phyloP scores from a whole-genome alignment of 2,113 vertebrate species.

The Cyphomyrus discorhynchus region DNA sequence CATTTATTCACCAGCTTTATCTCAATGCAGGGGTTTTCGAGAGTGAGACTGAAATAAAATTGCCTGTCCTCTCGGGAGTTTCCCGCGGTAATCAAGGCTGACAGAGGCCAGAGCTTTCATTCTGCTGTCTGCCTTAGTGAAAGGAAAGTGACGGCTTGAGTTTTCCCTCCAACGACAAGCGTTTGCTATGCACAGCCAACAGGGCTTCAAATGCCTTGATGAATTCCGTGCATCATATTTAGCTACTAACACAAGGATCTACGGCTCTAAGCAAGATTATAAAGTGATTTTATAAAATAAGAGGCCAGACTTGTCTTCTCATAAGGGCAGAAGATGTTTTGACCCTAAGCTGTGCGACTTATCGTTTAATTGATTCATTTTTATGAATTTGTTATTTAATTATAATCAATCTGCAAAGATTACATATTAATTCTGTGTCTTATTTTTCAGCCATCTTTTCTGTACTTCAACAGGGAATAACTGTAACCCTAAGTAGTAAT shows the following conservation, averaged over 20 bases:
- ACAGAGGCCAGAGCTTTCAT: not conserved
- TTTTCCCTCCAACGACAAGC: not conserved
- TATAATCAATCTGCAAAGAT: not conserved
- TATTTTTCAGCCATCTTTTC: not conserved
- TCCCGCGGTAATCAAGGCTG: slow-evolving; percentile 12
- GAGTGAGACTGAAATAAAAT: not conserved
- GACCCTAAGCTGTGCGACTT: not conserved
- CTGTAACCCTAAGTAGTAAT: not conserved
- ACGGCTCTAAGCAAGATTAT: not conserved
- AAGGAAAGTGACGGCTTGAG: not conserved
- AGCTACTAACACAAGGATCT: not conserved
- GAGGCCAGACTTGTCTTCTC: not conserved
- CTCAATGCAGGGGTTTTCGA: not conserved
- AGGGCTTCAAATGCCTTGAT: not conserved
- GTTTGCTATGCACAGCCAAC: not conserved
- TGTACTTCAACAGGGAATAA: not conserved
- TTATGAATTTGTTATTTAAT: not conserved
- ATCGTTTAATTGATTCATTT: not conserved
- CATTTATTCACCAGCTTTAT: not conserved
- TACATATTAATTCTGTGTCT: not conserved
- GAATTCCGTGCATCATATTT: not conserved
- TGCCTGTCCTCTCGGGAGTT: not conserved
- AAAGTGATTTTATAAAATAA: not conserved
- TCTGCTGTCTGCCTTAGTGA: not conserved
- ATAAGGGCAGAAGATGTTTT: not conserved